A percentile compares a stretch with the other conserved stretches of the same genome.
Conservation (phyloP, 2,113 vertebrate species). For the Solea senegalensis region DNA sequence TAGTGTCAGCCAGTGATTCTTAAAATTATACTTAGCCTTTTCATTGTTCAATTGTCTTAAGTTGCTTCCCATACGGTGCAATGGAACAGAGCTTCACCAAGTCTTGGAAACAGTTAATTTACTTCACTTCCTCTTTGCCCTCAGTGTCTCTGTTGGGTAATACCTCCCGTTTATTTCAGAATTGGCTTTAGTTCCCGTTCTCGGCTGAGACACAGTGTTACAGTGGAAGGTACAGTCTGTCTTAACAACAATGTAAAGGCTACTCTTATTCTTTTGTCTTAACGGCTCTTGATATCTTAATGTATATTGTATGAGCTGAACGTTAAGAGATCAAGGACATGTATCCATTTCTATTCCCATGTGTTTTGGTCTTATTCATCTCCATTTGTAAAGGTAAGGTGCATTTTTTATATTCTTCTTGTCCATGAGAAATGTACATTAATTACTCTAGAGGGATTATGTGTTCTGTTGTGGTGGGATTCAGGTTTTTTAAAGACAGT, state of each 20-base stretch:
- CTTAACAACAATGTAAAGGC: too few species aligned
- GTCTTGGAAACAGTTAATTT: conserved; percentile 1
- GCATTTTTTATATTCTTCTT: not conserved
- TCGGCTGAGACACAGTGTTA: not conserved
- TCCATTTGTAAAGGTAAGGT: conserved; percentile 47
- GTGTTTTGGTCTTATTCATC: conserved; percentile 2
- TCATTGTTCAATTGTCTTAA: not conserved
- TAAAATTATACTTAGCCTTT: not conserved
- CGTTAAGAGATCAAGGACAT: conserved; percentile 26
- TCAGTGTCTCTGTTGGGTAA: conserved; percentile 54
- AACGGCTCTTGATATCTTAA: not conserved
- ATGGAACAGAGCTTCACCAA: not conserved
- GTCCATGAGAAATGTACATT: not conserved
- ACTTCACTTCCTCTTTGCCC: conserved; percentile 60
- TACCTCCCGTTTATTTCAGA: conserved; percentile 47
- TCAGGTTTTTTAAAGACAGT: too few species aligned
- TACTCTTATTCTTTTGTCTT: not conserved
- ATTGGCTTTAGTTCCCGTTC: conserved; percentile 70
- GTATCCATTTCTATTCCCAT: not conserved
- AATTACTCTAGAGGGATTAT: not conserved
- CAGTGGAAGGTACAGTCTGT: not conserved
- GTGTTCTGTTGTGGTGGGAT: too few species aligned
- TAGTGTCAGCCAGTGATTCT: too few species aligned
- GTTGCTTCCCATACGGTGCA: too few species aligned
- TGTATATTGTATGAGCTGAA: not conserved